Percentiles rank a stretch among this genome's conserved stretches.
These are phyloP conservation scores for Reinhardtius hippoglossoides DNA, from an alignment of 2,113 vertebrate species.

Conservation along the genomic window DNA sequence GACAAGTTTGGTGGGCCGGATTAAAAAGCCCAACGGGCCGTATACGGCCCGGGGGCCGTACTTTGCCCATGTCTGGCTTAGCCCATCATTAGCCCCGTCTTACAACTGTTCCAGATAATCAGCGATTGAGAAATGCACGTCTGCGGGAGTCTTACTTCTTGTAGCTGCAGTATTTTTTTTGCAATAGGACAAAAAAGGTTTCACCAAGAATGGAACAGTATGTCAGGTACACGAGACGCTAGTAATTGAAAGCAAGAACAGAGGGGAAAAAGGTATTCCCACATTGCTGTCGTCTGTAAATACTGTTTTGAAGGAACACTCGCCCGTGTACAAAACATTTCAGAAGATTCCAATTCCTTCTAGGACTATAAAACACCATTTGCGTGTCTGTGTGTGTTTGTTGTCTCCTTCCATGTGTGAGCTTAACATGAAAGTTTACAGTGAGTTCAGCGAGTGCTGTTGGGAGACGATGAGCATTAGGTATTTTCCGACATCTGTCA, in stretches of 20 bases:
- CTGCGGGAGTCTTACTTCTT: too few relatives aligned
- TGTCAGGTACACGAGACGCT: conserved; percentile 29
- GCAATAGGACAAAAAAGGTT: conserved; percentile 23
- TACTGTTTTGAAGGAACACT: conserved; percentile 53
- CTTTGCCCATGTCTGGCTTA: too few relatives aligned
- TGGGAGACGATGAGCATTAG: conserved; percentile 5
- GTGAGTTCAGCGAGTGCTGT: conserved; percentile 21
- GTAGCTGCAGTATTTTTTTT: not conserved
- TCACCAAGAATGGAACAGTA: conserved; percentile 3
- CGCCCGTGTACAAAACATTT: conserved; percentile 34
- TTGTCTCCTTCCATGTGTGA: not conserved
- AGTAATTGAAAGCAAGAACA: conserved; percentile 23
- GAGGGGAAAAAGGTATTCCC: conserved; percentile 29
- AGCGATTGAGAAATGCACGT: not conserved
- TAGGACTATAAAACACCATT: conserved; percentile 24
- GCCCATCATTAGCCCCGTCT: not conserved
- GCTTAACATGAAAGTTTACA: not conserved
- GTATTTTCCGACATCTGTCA: conserved; percentile 33
- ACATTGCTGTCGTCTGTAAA: conserved; percentile 47
- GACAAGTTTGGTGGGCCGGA: too few relatives aligned
- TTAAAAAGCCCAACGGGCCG: too few relatives aligned
- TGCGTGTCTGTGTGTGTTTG: conserved; percentile 11
- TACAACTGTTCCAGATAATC: not conserved
- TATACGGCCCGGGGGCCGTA: too few relatives aligned
- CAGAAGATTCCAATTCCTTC: conserved; percentile 42